Evolutionary conservation across 1,140 invertebrate species (phyloP).

Genomic region (Tetragnatha versicolor): DNA sequence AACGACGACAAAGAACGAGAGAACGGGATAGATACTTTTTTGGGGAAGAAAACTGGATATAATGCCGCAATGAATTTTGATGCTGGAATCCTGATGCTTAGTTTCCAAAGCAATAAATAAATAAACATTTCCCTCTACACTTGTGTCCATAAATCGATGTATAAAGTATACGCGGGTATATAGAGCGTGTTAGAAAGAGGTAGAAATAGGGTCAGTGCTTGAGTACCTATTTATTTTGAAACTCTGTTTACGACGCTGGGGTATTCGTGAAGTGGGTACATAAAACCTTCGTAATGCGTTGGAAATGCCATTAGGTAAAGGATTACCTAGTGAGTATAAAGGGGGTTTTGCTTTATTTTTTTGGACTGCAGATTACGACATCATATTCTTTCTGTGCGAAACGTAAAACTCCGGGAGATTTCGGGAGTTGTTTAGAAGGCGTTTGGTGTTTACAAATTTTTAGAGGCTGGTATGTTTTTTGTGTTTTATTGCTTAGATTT

Average conservation of each 20-base stretch:
- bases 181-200: too few relatives aligned
- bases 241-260: neutral
- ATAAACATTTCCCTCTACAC: constrained; percentile 7
- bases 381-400: too few relatives aligned
- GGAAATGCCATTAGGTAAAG: constrained; percentile 18
- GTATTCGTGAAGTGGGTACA: constrained; percentile 8
- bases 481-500: too few relatives aligned
- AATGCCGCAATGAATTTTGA: constrained; percentile 28
- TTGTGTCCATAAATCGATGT: constrained; percentile 3
- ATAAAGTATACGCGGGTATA: constrained; percentile 12
- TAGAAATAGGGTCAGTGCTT: neutral
- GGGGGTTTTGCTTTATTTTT: too few relatives aligned
- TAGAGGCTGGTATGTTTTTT: too few relatives aligned
- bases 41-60: constrained; percentile 9
- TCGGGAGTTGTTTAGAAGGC: too few relatives aligned
- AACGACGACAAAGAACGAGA: constrained; percentile 10
- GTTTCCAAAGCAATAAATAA: constrained; percentile 4
- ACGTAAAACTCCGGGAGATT: too few relatives aligned
- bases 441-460: too few relatives aligned
- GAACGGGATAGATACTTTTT: neutral
- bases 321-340: constrained; percentile 8
- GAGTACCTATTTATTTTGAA: constrained; percentile 7
- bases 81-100: constrained; percentile 2
- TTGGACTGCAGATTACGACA: too few relatives aligned
- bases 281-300: constrained; percentile 4